Base-by-base conservation (phyloP, 2,113 vertebrate genomes). In the Entosphenus tridentatus region DNA sequence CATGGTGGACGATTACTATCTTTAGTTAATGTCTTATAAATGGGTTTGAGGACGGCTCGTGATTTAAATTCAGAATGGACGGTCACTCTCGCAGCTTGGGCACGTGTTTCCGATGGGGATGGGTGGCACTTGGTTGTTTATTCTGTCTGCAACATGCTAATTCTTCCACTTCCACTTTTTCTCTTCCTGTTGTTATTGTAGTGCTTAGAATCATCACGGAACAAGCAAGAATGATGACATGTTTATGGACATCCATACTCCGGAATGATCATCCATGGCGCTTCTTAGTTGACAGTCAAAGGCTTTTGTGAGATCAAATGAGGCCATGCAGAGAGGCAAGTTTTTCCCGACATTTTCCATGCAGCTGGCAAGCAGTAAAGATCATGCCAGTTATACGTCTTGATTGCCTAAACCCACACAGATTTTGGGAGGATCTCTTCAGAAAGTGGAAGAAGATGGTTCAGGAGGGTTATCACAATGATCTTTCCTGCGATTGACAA, bases 391-490 rank as follows among this genome's bases (percentile, higher is more conserved):
- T 62, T 62, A 18, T 62, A 14, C 58, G 3, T 62, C 58, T 62
- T 62, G 13, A 62, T 62, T 7, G 58, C 58, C 58, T 62, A 17
- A 62, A 62, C 58, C 58, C 58, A 62, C 58, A 62, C 58, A 14
- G 58, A 62, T 62, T 62, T 6, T 14, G 58, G 58, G 58, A 62
- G 58, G 16, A 62, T 13, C 16, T 62, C 8, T 62, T 62, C 58
- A 62, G 13, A 5, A 62, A 62, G 13, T 62, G 58, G 16, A 62
- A 62, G 58, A 8, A 17, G 13, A 62, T 13, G 58, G 58, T 62
- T 62, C 58, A 62, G 58, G 8, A 62, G 58, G 58, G 58, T 62
- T 62, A 14, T 62, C 58, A 62, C 58, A 62, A 62, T 62, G 58
- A 62, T 62, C 58, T 62, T 62, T 62, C 58, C 58, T 62, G 13